phyloP scores from a whole-genome alignment of 2,888 invertebrate genomes.

The Chalcis sispes region DNA sequence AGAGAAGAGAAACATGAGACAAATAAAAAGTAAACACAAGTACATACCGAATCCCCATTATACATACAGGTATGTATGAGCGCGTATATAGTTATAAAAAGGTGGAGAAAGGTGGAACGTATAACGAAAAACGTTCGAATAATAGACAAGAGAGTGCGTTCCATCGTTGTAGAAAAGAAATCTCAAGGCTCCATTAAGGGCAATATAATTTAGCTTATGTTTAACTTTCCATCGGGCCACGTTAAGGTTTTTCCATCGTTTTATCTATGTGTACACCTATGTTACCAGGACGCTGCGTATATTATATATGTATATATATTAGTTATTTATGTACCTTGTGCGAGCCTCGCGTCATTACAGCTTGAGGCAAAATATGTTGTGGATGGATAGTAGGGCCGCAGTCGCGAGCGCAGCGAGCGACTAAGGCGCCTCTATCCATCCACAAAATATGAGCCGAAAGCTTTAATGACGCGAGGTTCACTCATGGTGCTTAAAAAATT shows the following conservation, averaged over 20 bases:
- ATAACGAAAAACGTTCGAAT: conserved; percentile 38
- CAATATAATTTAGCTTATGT: conserved; percentile 52
- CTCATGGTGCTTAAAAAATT: too few relatives aligned
- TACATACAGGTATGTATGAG: not conserved
- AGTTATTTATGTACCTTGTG: too few relatives aligned
- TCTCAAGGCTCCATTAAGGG: conserved; percentile 51
- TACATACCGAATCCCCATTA: not conserved
- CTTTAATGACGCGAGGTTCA: too few relatives aligned
- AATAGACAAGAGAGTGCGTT: conserved; percentile 48
- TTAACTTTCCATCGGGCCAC: conserved; percentile 44
- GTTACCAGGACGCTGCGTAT: too few relatives aligned
- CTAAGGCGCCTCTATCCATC: too few relatives aligned
- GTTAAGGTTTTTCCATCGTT: not conserved
- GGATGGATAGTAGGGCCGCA: too few relatives aligned
- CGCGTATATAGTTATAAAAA: not conserved
- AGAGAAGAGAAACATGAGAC: not conserved
- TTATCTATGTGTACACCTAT: too few relatives aligned
- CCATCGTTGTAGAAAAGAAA: conserved; percentile 45
- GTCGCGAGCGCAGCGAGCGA: too few relatives aligned
- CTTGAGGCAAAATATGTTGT: too few relatives aligned
- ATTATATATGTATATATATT: too few relatives aligned
- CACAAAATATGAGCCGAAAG: too few relatives aligned
- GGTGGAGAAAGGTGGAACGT: not conserved
- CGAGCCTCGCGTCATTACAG: not conserved
- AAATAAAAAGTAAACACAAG: not conserved